Evolutionary conservation across 2,888 invertebrate species (phyloP).

Genomic region (Lacanobia wlatinum): DNA sequence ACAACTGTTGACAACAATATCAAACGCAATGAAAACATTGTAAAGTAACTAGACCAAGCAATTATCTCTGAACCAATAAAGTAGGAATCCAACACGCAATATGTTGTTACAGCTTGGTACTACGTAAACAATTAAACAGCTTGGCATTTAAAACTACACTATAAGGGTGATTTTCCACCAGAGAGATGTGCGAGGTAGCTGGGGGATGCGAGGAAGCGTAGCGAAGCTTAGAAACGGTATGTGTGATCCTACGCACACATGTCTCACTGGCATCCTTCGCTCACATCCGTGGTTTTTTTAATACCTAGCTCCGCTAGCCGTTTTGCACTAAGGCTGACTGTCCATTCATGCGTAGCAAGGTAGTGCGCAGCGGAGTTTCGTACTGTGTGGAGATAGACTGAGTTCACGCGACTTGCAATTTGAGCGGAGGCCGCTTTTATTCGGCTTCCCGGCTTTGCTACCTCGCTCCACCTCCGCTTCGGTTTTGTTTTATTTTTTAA

Average conservation of each 20-base stretch:
- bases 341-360: no score
- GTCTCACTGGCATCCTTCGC: neutral
- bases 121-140: slow-evolving; percentile 44
- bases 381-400: no score
- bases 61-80: slow-evolving; percentile 50
- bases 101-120: slow-evolving; percentile 42
- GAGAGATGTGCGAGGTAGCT: neutral
- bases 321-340: neutral
- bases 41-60: slow-evolving; percentile 29
- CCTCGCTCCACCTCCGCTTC: no score
- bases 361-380: no score
- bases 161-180: slow-evolving; percentile 1
- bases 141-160: slow-evolving; percentile 45
- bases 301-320: neutral
- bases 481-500: no score
- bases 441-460: no score
- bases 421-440: no score
- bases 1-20: slow-evolving; percentile 11
- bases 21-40: slow-evolving; percentile 23
- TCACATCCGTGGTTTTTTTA: neutral
- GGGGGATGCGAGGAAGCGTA: neutral
- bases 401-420: no score
- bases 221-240: no score
- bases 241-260: neutral
- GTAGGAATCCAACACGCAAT: slow-evolving; percentile 18